phyloP scores from a whole-genome alignment of 2,113 vertebrate species.

The Trematomus loennbergii region DNA sequence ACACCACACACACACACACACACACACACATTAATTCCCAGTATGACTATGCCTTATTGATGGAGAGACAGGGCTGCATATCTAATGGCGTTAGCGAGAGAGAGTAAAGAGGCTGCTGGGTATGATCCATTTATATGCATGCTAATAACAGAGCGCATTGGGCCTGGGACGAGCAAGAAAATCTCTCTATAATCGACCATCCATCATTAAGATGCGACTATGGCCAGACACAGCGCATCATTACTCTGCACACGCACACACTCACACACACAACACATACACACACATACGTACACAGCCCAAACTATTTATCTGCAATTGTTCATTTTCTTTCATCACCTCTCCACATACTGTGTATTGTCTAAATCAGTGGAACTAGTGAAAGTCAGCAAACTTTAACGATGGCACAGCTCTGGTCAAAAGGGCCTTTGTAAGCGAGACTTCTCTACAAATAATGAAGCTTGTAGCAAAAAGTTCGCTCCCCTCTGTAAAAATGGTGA shows the following conservation, averaged over 20 bases:
- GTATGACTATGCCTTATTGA: constrained; percentile 67
- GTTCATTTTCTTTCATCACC: constrained; percentile 51
- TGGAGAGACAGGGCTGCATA: constrained; percentile 68
- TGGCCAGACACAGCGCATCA: constrained; percentile 65
- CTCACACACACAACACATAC: not conserved
- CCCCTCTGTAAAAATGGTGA: constrained; percentile 54
- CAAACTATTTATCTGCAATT: constrained; percentile 46
- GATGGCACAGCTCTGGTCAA: constrained; percentile 49
- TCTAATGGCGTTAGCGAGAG: constrained; percentile 59
- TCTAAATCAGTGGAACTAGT: constrained; percentile 32
- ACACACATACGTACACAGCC: constrained; percentile 9
- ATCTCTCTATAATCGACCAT: constrained; percentile 74
- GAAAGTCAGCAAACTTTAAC: constrained; percentile 62
- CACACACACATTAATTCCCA: constrained; percentile 36
- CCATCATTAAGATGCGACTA: constrained; percentile 75
- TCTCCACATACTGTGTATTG: constrained; percentile 31
- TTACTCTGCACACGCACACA: constrained; percentile 62
- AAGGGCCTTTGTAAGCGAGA: constrained; percentile 50
- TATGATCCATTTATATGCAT: constrained; percentile 77
- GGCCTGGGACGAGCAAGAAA: constrained; percentile 54
- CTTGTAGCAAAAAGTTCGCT: constrained; percentile 32
- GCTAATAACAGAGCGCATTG: constrained; percentile 75
- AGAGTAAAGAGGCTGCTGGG: constrained; percentile 67
- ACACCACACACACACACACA: constrained; percentile 17
- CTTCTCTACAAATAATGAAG: constrained; percentile 54